Conservation (phyloP, 2,888 invertebrate genomes). For the Ichneumoninae sp. region DNA sequence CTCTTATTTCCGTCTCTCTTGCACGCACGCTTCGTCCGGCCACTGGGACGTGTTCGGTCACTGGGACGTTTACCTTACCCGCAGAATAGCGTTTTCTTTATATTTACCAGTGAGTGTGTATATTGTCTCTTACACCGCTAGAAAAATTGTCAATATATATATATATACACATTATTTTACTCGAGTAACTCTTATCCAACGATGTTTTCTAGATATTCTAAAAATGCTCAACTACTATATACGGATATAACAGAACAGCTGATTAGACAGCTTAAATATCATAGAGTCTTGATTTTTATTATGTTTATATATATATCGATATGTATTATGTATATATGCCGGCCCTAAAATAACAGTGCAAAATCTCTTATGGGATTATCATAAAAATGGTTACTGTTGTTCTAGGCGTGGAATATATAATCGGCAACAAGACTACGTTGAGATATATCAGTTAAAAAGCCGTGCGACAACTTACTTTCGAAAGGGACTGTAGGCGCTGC, state of each 20-base stretch:
- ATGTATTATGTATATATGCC: not conserved
- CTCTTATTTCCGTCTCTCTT: no score
- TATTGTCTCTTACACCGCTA: not conserved
- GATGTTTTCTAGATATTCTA: not conserved
- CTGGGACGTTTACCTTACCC: conserved; percentile 65
- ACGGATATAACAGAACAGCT: conserved; percentile 47
- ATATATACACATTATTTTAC: not conserved
- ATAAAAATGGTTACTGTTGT: no score
- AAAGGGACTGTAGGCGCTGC: conserved; percentile 80
- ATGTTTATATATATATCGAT: conserved; percentile 23
- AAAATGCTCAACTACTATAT: conserved; percentile 57
- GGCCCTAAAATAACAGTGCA: no score
- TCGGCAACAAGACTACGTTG: not conserved
- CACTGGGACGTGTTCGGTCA: no score
- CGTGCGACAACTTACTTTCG: conserved; percentile 78
- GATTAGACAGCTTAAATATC: conserved; percentile 52
- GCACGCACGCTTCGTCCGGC: no score
- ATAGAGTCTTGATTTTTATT: conserved; percentile 19
- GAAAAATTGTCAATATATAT: not conserved
- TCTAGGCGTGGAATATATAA: no score
- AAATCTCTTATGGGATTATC: no score
- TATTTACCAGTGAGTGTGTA: conserved; percentile 1
- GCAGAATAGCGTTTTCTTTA: conserved; percentile 78
- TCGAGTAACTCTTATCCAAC: not conserved
- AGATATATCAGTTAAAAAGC: not conserved